Conservation (phyloP, 2,797 vertebrate genomes). For the Oceanodroma leucorhoa region DNA sequence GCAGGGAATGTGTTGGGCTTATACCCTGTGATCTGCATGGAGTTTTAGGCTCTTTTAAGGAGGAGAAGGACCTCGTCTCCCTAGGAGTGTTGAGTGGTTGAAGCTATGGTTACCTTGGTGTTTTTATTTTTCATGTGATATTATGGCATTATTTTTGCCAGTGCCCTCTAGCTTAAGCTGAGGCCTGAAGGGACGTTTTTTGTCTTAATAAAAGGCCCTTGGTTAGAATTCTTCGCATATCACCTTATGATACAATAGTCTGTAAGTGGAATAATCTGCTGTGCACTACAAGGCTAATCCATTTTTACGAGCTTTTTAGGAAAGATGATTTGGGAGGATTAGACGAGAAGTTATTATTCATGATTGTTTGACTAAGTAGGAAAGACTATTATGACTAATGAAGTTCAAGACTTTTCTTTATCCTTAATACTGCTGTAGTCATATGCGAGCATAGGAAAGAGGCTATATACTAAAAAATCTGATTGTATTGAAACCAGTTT, state of each 20-base stretch:
- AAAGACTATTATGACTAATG: neutral
- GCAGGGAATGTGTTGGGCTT: neutral
- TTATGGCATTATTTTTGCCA: neutral
- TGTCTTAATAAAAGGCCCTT: neutral
- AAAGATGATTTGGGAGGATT: conserved; percentile 26
- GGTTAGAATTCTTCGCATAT: neutral
- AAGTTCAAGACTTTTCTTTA: neutral
- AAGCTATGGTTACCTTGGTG: neutral
- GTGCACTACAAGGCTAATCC: neutral
- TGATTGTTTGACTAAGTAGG: conserved; percentile 10
- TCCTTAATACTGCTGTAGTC: neutral
- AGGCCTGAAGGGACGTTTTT: neutral
- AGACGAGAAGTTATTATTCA: neutral
- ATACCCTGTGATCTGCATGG: neutral
- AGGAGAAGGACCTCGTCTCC: neutral
- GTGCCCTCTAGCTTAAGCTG: neutral
- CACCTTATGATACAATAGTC: neutral
- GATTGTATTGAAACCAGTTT: neutral
- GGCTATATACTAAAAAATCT: neutral
- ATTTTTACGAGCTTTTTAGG: neutral
- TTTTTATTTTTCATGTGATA: neutral
- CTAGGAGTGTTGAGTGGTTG: neutral
- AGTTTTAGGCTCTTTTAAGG: neutral
- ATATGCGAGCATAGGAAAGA: neutral
- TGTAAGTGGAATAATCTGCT: neutral